Evolutionary conservation across 2,888 invertebrate species (phyloP).

Genomic region (Mesorhabditis belari): DNA sequence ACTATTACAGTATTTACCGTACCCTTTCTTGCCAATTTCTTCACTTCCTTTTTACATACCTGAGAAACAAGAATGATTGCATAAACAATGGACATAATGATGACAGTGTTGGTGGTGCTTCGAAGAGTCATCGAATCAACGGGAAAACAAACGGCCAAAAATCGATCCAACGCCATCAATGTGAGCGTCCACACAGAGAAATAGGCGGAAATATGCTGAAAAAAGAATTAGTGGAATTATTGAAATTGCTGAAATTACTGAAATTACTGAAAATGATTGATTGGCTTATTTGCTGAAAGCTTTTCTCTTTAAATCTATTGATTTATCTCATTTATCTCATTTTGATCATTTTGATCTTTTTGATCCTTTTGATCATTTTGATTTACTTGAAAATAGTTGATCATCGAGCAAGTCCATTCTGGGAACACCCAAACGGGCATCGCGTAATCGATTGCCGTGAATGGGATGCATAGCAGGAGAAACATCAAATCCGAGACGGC

Average conservation of each 20-base stretch:
- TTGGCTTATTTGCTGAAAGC: too few relatives aligned
- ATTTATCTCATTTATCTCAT: too few relatives aligned
- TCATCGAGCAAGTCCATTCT: constrained; percentile 78
- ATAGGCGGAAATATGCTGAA: constrained; percentile 75
- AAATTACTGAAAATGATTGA: too few relatives aligned
- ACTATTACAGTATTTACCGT: too few relatives aligned
- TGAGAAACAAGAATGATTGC: constrained; percentile 39
- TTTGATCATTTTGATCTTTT: too few relatives aligned
- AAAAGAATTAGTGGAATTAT: too few relatives aligned
- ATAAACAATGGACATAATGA: constrained; percentile 33
- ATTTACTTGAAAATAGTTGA: constrained; percentile 70
- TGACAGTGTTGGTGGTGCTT: constrained; percentile 40
- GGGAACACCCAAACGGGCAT: constrained; percentile 84
- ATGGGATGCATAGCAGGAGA: constrained; percentile 85
- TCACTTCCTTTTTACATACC: constrained; percentile 17
- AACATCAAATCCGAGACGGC: constrained; percentile 72
- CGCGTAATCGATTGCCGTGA: constrained; percentile 83
- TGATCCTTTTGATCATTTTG: too few relatives aligned
- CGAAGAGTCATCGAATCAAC: constrained; percentile 59
- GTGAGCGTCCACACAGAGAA: constrained; percentile 87
- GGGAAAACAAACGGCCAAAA: constrained; percentile 86
- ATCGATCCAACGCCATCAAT: constrained; percentile 81
- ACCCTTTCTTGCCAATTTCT: too few relatives aligned
- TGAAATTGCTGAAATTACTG: too few relatives aligned
- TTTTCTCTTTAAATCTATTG: too few relatives aligned